Evolutionary conservation across 1,140 invertebrate genomes (phyloP), one percentile per base, ranked within the genome.

Genomic region (Conus ventricosus): DNA sequence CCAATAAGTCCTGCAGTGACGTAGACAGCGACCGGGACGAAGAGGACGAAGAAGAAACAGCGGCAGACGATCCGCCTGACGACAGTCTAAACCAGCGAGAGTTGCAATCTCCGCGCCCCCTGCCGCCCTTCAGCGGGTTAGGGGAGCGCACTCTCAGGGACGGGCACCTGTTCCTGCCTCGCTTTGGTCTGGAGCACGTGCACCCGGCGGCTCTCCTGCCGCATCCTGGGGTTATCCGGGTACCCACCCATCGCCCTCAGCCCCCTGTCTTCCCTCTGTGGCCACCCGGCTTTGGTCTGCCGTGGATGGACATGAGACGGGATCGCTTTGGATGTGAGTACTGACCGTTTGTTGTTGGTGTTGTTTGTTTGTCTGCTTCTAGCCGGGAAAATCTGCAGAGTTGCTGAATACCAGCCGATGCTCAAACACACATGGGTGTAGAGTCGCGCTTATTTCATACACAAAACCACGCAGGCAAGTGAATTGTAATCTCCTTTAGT

Each of bases 301-400:
- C 89, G 7, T 89, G 89, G 89, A 39, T 89, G 5, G 89, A 89
- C 82, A 84, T 89, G 53, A 20, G 89, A 51, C 39, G 89, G 60
- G 89, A 89, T 63, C 87, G 89, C 55, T 89, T 89, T 87, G 89
- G 89, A 60, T 87, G 89, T 89, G 63, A 89, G 82, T 88, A 85
- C 17, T 39, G 25, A 39, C 10, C 1, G 39, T 17, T 7, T 75
- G 67, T 7, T 75, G 57, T 8, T 60, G 8, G 4, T 60, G 57
- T 60, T 8, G 57, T 11, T 15, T 60, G 57, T 60, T 60, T 8
- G 57, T 60, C 39, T 39, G 39, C 39, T 39, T 39, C 39, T 39
- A 39, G 39, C 3, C 39, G 0, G 39, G 39, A 39, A 39, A 39
- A 39, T 39, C 39, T 39, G 3, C 39, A 39, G 39, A 39, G 39